A percentile compares a stretch with the other conserved stretches of the same genome.
Conservation (phyloP, 1,140 invertebrate genomes). For the Acromyrmex charruanus region DNA sequence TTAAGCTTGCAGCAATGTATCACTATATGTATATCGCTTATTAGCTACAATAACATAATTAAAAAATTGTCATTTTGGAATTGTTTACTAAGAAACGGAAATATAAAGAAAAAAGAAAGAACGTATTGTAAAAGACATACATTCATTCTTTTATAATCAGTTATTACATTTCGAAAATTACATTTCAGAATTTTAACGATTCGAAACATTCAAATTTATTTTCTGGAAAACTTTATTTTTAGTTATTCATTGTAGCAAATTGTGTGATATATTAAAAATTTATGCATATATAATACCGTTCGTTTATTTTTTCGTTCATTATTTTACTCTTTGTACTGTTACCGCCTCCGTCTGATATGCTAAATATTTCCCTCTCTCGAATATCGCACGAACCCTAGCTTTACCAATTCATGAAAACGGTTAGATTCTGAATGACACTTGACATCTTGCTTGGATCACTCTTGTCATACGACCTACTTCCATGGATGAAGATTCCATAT, state of each 20-base stretch:
- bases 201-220: too few species aligned
- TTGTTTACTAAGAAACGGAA: too few species aligned
- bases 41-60: too few species aligned
- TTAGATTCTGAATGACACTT: conserved; percentile 57
- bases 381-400: conserved; percentile 47
- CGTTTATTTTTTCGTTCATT: background rate
- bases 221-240: too few species aligned
- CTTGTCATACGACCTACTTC: conserved; percentile 52
- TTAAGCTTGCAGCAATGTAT: background rate
- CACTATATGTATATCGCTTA: background rate
- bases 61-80: too few species aligned
- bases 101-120: too few species aligned
- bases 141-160: too few species aligned
- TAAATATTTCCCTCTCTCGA: conserved; percentile 43
- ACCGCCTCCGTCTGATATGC: background rate
- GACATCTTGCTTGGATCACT: conserved; percentile 48
- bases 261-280: background rate
- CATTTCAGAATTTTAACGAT: too few species aligned
- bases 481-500: conserved; percentile 29
- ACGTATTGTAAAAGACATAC: too few species aligned
- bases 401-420: conserved; percentile 55
- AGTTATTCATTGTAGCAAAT: too few species aligned
- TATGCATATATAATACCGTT: background rate
- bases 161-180: too few species aligned
- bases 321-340: conserved; percentile 13